Base-by-base conservation (phyloP, 1,140 invertebrate genomes). In the Mycetomoellerius zeteki region DNA sequence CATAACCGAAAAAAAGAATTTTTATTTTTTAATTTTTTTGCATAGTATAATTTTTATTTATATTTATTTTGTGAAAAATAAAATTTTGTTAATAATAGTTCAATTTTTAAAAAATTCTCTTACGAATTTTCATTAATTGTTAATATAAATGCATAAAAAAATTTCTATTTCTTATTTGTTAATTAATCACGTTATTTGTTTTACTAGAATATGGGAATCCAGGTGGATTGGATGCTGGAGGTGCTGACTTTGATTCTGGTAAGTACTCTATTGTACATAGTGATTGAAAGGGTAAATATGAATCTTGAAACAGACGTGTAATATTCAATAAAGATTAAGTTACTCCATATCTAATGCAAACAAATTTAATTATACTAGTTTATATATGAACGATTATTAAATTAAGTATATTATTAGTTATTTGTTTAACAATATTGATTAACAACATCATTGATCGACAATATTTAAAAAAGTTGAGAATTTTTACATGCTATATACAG, bases 191-290 rank as follows among this genome's bases (percentile, higher is more conserved):
- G 6, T 73, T 86, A 80, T 89, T 62, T 88, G 88, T 87, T 75
- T 73, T 94, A 93, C 7, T 91, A 95, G 95, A 94, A 91, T 95
- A 95, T 95, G 95, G 95, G 75, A 95, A 94, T 71, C 89, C 95
- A 89, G 93, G 94, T 62, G 93, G 94, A 33, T 94, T 95, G 94
- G 95, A 96, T 88, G 93, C 94, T 89, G 93, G 93, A 78, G 95
- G 95, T 72, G 92, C 95, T 54, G 95, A 95, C 86, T 96, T 95
- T 86, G 95, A 96, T 87, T 95, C 94, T 72, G 94, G 95, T 96
- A 86, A 96, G 94, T 93, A 58, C 73, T 60, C 19, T 16, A 69
- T 14, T 69, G 16, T 56, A 3, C 2, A 30, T 64, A 78, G 8
- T 77, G 54, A 80, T 67, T 8, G 27, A 54, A 24, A 19, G 7